Base-by-base conservation (phyloP, 2,888 invertebrate species). In the Acronicta aceris region DNA sequence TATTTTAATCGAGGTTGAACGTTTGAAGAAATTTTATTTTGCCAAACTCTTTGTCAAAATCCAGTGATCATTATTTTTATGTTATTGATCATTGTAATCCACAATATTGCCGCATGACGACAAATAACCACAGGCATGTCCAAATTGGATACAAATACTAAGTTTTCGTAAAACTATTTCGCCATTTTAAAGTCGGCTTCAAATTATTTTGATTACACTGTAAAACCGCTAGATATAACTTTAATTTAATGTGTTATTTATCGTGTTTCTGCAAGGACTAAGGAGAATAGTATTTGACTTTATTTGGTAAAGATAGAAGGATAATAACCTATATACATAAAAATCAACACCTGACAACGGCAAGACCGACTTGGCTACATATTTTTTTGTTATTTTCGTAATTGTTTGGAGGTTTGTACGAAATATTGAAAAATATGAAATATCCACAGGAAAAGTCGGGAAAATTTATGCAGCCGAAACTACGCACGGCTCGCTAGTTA, bases 101-200 rank as follows among this genome's bases (percentile, higher is more conserved):
- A 72, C 75, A 72, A 66, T 63, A 68, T 71, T 74, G 76, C 72
- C 56, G 79, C 75, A 78, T 82, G 78, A 76, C 78, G 84, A 81
- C 85, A 84, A 81, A 64, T 51, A 69, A 85, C 86, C 85, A 76
- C 86, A 84, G 80, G 73, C 74, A 85, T 76, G 80, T 79, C 76
- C 67, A 81, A 81, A 79, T 81, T 78, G 74, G 72, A 74, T 74
- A 61, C 64, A 46, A 62, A 64, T 58, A 56, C 68, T 67, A 57
- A 58, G 73, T 75, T 81, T 79, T 83, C 81, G 78, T 77, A 77
- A 78, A 82, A 68, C 68, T 53, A 64, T 86, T 85, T 81, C 82
- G 71, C 75, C 81, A 86, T 74, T 72, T 61, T 64, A 42, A 59
- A 72, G 47, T 60, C 38, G n/a, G 48, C 58, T 73, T 55, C 55